Conservation (phyloP, 2,113 vertebrate species). For the Anthoscopus minutus region DNA sequence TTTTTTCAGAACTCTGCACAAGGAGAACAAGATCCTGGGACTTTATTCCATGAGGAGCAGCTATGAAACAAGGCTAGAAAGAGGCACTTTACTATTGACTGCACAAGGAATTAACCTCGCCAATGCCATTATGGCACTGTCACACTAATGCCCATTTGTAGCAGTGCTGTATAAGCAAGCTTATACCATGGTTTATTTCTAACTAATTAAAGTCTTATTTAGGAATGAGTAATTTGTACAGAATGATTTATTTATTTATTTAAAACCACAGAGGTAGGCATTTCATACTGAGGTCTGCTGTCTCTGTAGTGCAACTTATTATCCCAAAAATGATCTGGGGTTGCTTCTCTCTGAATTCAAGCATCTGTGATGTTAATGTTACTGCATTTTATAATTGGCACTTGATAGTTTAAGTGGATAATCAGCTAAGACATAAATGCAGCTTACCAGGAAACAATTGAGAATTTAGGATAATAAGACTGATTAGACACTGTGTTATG, state of each 20-base stretch:
- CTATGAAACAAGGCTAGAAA: not conserved
- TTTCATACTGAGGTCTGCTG: not conserved
- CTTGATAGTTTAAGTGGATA: conserved; percentile 63
- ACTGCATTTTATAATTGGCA: conserved; percentile 53
- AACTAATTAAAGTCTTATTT: conserved; percentile 1
- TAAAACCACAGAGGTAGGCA: not conserved
- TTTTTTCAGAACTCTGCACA: not conserved
- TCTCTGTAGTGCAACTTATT: not conserved
- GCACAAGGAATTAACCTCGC: not conserved
- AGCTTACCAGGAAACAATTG: conserved; percentile 62
- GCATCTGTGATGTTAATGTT: conserved; percentile 35
- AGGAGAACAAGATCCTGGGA: not conserved
- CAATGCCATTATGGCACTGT: not conserved
- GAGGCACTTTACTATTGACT: not conserved
- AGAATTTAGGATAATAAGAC: conserved; percentile 56
- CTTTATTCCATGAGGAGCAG: not conserved
- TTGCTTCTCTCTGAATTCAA: not conserved
- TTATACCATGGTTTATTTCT: not conserved
- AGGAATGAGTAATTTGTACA: not conserved
- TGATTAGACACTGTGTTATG: conserved; percentile 5
- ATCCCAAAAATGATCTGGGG: not conserved
- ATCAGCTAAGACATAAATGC: conserved; percentile 57
- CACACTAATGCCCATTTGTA: not conserved
- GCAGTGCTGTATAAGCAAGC: not conserved
- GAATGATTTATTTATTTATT: not conserved